Base-by-base conservation (phyloP, 2,888 invertebrate genomes). In the Meiosimyza platycephala region DNA sequence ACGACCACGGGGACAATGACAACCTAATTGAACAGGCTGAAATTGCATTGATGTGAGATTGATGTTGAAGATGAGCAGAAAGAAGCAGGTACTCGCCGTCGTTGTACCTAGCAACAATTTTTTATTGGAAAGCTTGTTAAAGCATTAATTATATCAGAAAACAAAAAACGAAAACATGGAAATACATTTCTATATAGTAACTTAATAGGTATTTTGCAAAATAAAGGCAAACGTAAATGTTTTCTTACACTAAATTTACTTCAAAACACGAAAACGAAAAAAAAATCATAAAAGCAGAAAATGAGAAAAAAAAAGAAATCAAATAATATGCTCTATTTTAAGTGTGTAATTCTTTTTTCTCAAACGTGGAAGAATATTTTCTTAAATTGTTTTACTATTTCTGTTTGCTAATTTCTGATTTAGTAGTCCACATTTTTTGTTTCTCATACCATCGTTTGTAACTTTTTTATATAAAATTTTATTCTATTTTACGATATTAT, bases 401-500 rank as follows among this genome's bases (percentile, higher is more conserved):
- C 15, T 70, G 33, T 70, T 70, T 70, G 70, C 62, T 16, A 51
- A 18, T 64, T 28, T 64, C 40, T 7, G 40, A 7, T 40, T 9
- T 40, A 40, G 40, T 40, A 40, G 51, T 67, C 18, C 9, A 4
- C 57, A 51, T 62, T 11, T 66, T 50, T 68, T 28, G 13, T 72
- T 55, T 70, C 62, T 64, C 60, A 54, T 70, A n/a, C 47, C 16
- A 54, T 62, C 40, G 18, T 67, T 69, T 50, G 50, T 28, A 65
- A 62, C 33, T 67, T 50, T 50, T 66, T 73, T 72, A 55, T 72
- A 65, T 59, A 68, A n/a, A 54, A 40, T 74, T 65, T 60, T 75
- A 70, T 73, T 64, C 11, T 71, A 72, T 54, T 72, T 47, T 59
- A 65, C 68, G 71, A 70, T 72, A 74, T 72, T 73, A 73, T 72